Conservation (phyloP, 2,797 vertebrate genomes). For the Rhinophrynus dorsalis region DNA sequence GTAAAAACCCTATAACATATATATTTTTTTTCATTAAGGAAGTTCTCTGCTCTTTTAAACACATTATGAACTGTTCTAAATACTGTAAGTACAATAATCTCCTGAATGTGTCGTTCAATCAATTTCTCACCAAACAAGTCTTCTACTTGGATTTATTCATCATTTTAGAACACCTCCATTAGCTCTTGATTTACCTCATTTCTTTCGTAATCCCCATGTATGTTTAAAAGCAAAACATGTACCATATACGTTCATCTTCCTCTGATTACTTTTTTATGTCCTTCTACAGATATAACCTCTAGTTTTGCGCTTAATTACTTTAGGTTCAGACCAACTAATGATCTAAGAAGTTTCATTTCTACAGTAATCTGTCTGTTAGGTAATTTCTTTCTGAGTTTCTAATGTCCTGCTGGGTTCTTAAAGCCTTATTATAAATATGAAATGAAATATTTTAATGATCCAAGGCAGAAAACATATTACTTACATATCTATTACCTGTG, state of each 20-base stretch:
- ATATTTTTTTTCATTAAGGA: too few relatives aligned
- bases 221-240: conserved; percentile 22
- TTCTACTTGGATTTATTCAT: conserved; percentile 6
- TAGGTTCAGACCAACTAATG: conserved; percentile 31
- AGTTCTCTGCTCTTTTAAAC: too few relatives aligned
- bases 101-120: not conserved
- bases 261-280: conserved; percentile 43
- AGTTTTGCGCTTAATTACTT: conserved; percentile 27
- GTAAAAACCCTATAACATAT: too few relatives aligned
- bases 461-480: too few relatives aligned
- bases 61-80: not conserved
- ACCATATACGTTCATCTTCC: conserved; percentile 16
- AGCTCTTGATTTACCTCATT: conserved; percentile 31
- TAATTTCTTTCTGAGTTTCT: not conserved
- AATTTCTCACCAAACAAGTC: not conserved
- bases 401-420: not conserved
- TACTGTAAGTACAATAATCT: not conserved
- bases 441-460: too few relatives aligned
- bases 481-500: too few relatives aligned
- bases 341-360: conserved; percentile 16
- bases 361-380: conserved; percentile 5
- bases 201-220: conserved; percentile 28
- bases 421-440: conserved; percentile 4
- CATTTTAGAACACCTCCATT: conserved; percentile 10
- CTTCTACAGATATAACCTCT: conserved; percentile 20